Base-by-base conservation (phyloP, 1,140 invertebrate genomes). In the Cydia amplana region DNA sequence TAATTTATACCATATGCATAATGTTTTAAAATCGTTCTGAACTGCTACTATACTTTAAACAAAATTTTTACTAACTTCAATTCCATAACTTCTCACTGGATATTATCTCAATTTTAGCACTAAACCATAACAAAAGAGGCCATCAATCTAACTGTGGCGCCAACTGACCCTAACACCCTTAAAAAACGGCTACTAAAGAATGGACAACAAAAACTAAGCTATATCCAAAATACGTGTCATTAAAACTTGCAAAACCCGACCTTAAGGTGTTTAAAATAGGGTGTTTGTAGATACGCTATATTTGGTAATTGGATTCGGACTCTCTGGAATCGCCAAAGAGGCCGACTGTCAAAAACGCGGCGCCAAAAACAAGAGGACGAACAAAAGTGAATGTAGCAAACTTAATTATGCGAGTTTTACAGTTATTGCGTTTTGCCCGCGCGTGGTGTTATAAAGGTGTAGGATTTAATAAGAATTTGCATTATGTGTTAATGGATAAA, bases 281-380 rank as follows among this genome's bases (percentile, higher is more conserved):
- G 74, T 5, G 72, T 46, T 36, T 23, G 25, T 23, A 32, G 43
- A 40, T 18, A 25, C 74, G 70, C 74, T 28, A 73, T 76, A 72
- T 76, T 83, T 85, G 81, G 86, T 91, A 90, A 91, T 91, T 90
- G 88, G 85, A 90, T 91, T 91, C 88, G 86, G 88, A 87, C 88
- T 88, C 84, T 79, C 85, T 79, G 83, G 82, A 83, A 83, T 83
- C 80, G 81, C 82, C 87, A 91, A 91, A 91, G 86, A 83, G 74
- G 80, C 87, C 87, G 88, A 87, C 84, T 89, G 88, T 89, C 86
- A 89, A 87, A 87, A 86, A 83, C 81, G 77, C 85, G 88, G 87
- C 88, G 87, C 88, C 88, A 89, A 77, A 60, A 74, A 79, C 75
- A 75, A 80, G 81, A 82, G 80, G 82, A 85, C 77, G 78, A 70